Base-by-base conservation (phyloP, 2,888 invertebrate genomes). In the Sialis fuliginosa region DNA sequence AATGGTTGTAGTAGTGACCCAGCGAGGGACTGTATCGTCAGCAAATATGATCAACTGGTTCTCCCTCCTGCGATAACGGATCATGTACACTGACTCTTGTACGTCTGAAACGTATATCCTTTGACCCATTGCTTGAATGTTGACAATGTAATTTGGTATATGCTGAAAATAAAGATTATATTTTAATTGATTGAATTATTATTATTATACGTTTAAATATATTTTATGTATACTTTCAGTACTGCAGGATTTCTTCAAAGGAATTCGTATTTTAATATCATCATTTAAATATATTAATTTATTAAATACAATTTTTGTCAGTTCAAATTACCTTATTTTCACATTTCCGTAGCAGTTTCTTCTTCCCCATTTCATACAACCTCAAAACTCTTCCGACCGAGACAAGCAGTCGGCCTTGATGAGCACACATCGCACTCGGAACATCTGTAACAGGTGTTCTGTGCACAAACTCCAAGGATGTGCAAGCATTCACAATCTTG, bases 41-140 rank as follows among this genome's bases (percentile, higher is more conserved):
- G 96, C 93, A 66, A 98, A 99, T 47, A 98, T 88, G 31, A 97
- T 92, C 50, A 99, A 70, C 59, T 97, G 96, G 65, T 99, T 99
- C 64, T 98, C 98, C 40, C 85, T 79, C 37, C 91, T 77, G 61
- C 91, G 90, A 64, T 97, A 97, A 37, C 93, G 79, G 1, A 98
- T 79, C 65, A 93, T 95, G 63, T 92, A 93, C 31, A 98, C 84
- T 22, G 93, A 93, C 64, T 99, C 98, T 65, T 95, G 93, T 0
- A 95, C 86, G 62, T 99, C 98, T 0, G 90, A 82, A 1, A 91
- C 97, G 59, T 85, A 91, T 52, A 98, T 87, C 48, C 98, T 76
- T 59, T 92, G 88, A 1, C 97, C 95, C 66, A 93, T 82, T 0
- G 92, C 85, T 63, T 92, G 88, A 52, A 99, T 88, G 54, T 88